These are phyloP conservation scores for Erynnis tages DNA, from an alignment of 2,888 invertebrate genomes.

Conservation along the genomic window DNA sequence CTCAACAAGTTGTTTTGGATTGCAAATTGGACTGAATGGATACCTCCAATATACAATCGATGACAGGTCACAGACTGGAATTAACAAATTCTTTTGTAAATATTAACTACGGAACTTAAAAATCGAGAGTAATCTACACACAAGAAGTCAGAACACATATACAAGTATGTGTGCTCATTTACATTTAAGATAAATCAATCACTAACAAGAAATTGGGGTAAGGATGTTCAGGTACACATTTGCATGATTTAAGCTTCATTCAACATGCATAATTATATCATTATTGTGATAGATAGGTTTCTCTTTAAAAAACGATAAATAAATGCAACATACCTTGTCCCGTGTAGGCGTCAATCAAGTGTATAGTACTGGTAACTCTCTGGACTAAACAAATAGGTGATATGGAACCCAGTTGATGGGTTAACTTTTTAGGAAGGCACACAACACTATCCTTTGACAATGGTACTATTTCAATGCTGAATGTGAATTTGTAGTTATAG, in stretches of 20 bases:
- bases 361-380: constrained; percentile 93
- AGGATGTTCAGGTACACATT: too few species aligned
- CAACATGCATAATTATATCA: too few species aligned
- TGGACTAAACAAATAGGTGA: constrained; percentile 93
- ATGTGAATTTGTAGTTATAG: constrained; percentile 98
- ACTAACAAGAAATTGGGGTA: too few species aligned
- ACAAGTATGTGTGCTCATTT: too few species aligned
- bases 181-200: too few species aligned
- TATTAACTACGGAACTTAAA: not conserved
- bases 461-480: constrained; percentile 97
- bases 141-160: too few species aligned
- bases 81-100: not conserved
- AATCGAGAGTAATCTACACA: too few species aligned
- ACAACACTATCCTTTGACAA: constrained; percentile 96
- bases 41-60: constrained; percentile 91
- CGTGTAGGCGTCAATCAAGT: constrained; percentile 94
- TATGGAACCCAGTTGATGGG: constrained; percentile 93
- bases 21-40: constrained; percentile 93
- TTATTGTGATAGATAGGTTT: too few species aligned
- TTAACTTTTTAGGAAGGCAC: constrained; percentile 92
- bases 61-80: constrained; percentile 91
- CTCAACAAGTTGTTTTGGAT: constrained; percentile 94
- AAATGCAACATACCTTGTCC: constrained; percentile 93
- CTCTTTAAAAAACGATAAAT: too few species aligned
- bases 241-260: too few species aligned